Conservation (phyloP, 92 coral and sea anemone genomes). For the Heliopora coerulea region DNA sequence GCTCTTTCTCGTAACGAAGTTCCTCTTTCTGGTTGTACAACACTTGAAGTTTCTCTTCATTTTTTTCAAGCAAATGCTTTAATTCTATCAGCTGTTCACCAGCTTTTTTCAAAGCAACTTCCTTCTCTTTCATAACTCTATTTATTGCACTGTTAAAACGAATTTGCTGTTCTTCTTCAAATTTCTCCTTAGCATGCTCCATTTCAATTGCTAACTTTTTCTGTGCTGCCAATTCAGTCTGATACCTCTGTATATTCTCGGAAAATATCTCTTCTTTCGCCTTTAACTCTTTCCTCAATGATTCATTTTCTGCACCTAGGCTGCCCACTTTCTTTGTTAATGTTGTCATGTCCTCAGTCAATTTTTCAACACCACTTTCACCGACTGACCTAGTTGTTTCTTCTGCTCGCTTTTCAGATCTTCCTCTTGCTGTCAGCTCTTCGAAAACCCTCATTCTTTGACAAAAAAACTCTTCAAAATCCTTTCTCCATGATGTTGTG, state of each 20-base stretch:
- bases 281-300: slow-evolving; percentile 21
- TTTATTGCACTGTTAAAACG: slow-evolving; percentile 83
- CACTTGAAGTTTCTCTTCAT: slow-evolving; percentile 50
- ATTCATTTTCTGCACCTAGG: slow-evolving; percentile 27
- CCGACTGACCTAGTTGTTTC: background rate
- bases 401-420: background rate
- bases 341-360: slow-evolving; percentile 62
- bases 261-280: slow-evolving; percentile 32
- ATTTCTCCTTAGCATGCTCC: slow-evolving; percentile 44
- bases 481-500: slow-evolving; percentile 19
- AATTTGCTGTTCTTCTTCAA: slow-evolving; percentile 90
- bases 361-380: slow-evolving; percentile 48
- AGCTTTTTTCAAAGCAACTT: slow-evolving; percentile 65
- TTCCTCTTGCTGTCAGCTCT: background rate
- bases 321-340: slow-evolving; percentile 33
- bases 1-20: slow-evolving; percentile 49
- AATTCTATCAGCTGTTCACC: slow-evolving; percentile 61
- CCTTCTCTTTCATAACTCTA: slow-evolving; percentile 81
- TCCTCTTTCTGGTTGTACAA: slow-evolving; percentile 61
- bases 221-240: slow-evolving; percentile 34
- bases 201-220: slow-evolving; percentile 34
- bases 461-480: slow-evolving; percentile 6
- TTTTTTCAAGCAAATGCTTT: slow-evolving; percentile 48
- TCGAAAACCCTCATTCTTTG: background rate
- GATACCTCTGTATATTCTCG: slow-evolving; percentile 18